Evolutionary conservation across 2,113 vertebrate species (phyloP), one percentile per base, ranked within the genome.

Genomic region (Bujurquina vittata): DNA sequence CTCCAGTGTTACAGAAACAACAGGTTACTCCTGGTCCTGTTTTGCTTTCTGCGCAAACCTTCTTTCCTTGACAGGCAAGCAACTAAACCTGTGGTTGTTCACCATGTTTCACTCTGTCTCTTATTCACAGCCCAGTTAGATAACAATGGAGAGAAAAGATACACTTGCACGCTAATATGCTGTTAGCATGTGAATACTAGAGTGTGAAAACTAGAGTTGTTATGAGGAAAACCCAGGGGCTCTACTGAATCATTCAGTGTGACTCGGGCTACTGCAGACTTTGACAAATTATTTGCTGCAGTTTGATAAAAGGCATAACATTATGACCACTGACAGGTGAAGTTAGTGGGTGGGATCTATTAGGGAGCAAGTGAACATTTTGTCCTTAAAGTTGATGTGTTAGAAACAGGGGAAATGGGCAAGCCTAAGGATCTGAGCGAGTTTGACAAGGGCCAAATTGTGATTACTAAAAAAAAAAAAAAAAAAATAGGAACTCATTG

Each of bases 121-220:
- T 79, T 86, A 43, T 69, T 85, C 88, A 87, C 79, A 84, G 79
- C 73, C 83, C 73, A 37, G 31, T 46, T 63, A 14, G 74, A 86
- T 69, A 60, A 37, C 35, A 9, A 83, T 11, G 33, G 77, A 72
- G 80, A 77, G 61, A 77, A 31, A 35, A 75, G 79, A 77, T 54
- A 54, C 46, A 58, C 75, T 77, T 40, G 31, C 37, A 43, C 20
- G 18, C 65, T 49, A 78, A 85, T 79, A 49, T 60, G 77, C 55
- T 65, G 33, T 37, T 37, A 37, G 35, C 35, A 37, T 14, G 73
- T 43, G 69, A 82, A 84, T 72, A 59, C 37, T 20, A 10, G 43
- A 23, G 33, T 14, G 65, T 52, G 69, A 82, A 84, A 75, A 59
- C 40, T 20, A 15, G 55, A 33, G 26, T 26, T 75, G 52, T 73